These are phyloP conservation scores for Trachymyrmex cornetzi DNA, from an alignment of 1,140 invertebrate species.

Conservation along the genomic window DNA sequence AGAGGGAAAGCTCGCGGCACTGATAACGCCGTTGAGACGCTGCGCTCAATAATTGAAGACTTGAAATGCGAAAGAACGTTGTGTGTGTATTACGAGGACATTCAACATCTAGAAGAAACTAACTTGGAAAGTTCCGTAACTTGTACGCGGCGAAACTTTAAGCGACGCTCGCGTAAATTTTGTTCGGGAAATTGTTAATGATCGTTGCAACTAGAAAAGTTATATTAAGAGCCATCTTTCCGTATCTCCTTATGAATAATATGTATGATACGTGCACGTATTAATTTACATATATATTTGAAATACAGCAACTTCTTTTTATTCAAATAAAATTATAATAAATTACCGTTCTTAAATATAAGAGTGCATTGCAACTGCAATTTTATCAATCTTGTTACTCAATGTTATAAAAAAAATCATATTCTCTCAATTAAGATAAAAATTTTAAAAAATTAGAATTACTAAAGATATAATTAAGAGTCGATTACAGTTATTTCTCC, in stretches of 20 bases:
- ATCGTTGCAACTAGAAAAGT: constrained; percentile 43
- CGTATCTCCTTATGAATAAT: constrained; percentile 10
- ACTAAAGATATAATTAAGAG: neutral
- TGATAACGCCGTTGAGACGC: constrained; percentile 35
- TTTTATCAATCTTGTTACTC: neutral
- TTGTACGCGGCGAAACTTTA: constrained; percentile 42
- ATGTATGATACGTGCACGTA: neutral
- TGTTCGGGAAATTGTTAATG: constrained; percentile 52
- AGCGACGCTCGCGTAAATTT: constrained; percentile 28
- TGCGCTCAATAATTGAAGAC: constrained; percentile 46
- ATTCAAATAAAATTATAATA: constrained; percentile 2
- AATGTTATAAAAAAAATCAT: neutral
- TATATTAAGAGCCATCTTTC: constrained; percentile 28
- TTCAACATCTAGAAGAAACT: constrained; percentile 35
- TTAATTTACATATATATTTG: neutral
- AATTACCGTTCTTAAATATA: neutral
- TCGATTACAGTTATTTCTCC: neutral
- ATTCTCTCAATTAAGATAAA: neutral
- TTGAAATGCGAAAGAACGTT: constrained; percentile 41
- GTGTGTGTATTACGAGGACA: constrained; percentile 40
- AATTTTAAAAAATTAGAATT: too few species aligned
- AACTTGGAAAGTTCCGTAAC: constrained; percentile 36
- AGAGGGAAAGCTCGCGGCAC: constrained; percentile 8
- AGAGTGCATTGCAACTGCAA: neutral
- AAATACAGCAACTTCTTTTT: neutral